phyloP scores from a whole-genome alignment of 2,888 invertebrate species.

The Dicycla oo region DNA sequence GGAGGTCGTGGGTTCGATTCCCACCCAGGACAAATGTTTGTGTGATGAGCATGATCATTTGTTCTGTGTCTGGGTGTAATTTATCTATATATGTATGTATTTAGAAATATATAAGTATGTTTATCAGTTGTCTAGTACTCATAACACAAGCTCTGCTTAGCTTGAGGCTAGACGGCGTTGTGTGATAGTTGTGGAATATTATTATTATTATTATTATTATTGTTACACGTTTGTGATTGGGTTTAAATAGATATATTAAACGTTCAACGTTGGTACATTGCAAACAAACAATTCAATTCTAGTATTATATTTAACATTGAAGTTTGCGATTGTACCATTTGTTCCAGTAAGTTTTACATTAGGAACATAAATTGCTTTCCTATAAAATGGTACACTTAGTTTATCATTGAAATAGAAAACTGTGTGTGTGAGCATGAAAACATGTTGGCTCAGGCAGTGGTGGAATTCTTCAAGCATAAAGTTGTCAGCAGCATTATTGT shows the following conservation, averaged over 20 bases:
- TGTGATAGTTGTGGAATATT: no score
- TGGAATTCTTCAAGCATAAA: constrained; percentile 78
- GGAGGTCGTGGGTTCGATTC: no score
- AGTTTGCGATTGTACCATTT: constrained; percentile 34
- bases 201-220: no score
- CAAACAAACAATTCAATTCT: background rate
- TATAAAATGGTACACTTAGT: background rate
- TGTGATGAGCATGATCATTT: no score
- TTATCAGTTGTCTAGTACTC: no score
- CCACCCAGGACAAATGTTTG: no score
- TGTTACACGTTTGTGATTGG: background rate
- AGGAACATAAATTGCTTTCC: background rate
- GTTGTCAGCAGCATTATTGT: constrained; percentile 77
- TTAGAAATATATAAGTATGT: no score
- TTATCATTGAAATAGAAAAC: background rate
- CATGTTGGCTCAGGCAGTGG: constrained; percentile 70
- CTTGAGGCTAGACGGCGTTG: no score
- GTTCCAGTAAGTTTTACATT: background rate
- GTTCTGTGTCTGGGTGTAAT: no score
- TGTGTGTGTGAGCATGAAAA: constrained; percentile 59
- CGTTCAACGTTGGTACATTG: background rate
- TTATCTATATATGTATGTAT: no score
- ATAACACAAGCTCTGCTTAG: no score
- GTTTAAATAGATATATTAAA: background rate
- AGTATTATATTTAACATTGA: background rate